Evolutionary conservation across 2,797 vertebrate species (phyloP).

Genomic region (Ceryle rudis): DNA sequence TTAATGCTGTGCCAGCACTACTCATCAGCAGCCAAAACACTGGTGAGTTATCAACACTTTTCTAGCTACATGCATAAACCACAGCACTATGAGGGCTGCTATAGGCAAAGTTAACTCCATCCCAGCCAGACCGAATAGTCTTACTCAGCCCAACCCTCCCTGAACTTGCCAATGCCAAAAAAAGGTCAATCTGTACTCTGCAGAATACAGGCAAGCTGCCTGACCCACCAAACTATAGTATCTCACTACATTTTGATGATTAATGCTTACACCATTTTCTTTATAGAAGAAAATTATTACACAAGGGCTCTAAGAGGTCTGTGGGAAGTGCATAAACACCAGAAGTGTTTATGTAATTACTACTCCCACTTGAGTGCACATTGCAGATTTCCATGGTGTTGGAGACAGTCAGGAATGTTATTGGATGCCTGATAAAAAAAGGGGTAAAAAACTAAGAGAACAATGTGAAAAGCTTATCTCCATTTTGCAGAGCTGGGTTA

Average conservation of each 20-base stretch:
- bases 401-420: not conserved
- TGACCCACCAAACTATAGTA: not conserved
- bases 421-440: not conserved
- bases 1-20: rapidly evolving
- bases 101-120: not conserved
- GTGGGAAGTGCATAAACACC: not conserved
- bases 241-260: not conserved
- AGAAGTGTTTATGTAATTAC: not conserved
- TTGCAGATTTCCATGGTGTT: not conserved
- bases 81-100: not conserved
- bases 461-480: not conserved
- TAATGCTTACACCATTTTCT: not conserved
- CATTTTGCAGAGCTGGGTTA: not conserved
- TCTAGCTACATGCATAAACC: not conserved
- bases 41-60: not conserved
- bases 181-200: not conserved
- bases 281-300: not conserved
- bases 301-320: not conserved
- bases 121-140: not conserved
- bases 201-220: not conserved
- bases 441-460: not conserved
- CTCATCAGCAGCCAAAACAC: not conserved
- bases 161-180: not conserved
- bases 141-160: not conserved
- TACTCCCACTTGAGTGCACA: not conserved